Evolutionary conservation across 2,797 vertebrate species (phyloP), one percentile per base, ranked within the genome.

Genomic region (Muscicapa comitata): DNA sequence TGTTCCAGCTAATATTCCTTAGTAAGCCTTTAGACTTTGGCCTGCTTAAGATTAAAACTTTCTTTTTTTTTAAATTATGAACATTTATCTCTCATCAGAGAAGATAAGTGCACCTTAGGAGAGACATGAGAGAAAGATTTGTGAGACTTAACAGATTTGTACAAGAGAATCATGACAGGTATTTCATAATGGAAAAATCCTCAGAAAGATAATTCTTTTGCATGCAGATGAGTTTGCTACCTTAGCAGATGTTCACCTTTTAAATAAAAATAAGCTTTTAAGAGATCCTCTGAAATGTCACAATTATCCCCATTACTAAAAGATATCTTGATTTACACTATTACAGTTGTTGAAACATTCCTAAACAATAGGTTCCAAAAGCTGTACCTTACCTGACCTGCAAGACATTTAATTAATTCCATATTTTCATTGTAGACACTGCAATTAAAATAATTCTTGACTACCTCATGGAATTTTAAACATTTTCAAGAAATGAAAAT

Each of bases 241-340:
- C 90, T 95, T 94, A 97, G 77, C 91, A 95, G 89, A 94, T 91
- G 55, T 95, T 97, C 86, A 82, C 82, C 86, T 95, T 95, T 97
- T 95, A 96, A 97, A 97, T 92, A 95, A 97, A 97, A 97, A 96
- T 82, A 80, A 86, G 93, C 84, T 94, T 96, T 74, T 96, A 96
- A 94, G 67, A 94, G 92, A 86, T 58, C 62, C 63, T 93, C 72
- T 79, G 90, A 97, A 95, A 97, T 91, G 96, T 95, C 95, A 84
- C 67, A 94, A 89, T 96, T 96, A 95, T 93, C 55, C 78, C 87
- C 81, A 78, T 95, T 97, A 96, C 95, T 94, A 94, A 94, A 97
- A 96, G 73, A 86, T 82, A 86, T 87, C 96, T 96, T 97, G 94
- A 97, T 97, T 97, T 97, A 96, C 43, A 79, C 94, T 71, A n/a